These are phyloP conservation scores for Colaptes auratus DNA, from an alignment of 2,113 vertebrate genomes.

Conservation along the genomic window DNA sequence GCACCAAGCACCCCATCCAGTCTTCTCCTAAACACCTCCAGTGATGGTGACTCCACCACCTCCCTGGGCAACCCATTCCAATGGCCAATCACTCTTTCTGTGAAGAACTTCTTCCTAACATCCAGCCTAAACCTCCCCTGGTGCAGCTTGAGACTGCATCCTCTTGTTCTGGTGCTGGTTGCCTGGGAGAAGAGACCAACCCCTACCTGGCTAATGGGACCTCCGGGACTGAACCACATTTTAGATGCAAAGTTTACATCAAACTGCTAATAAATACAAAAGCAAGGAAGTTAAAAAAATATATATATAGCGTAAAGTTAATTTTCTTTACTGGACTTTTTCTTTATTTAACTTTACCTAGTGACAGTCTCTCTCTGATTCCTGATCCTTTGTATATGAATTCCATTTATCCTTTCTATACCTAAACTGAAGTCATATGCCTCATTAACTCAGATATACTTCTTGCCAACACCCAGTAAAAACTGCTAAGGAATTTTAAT, in stretches of 20 bases:
- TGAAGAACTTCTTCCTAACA: no score
- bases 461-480: not conserved
- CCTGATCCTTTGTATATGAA: conserved; percentile 6
- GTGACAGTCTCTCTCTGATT: not conserved
- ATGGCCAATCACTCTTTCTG: no score
- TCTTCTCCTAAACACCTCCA: no score
- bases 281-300: not conserved
- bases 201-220: not conserved
- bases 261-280: not conserved
- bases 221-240: not conserved
- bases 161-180: no score
- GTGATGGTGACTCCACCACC: no score
- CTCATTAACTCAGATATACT: conserved; percentile 24
- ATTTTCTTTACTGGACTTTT: not conserved
- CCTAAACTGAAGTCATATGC: conserved; percentile 1
- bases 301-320: not conserved
- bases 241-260: not conserved
- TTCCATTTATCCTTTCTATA: conserved; percentile 7
- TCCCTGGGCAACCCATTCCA: no score
- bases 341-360: conserved; percentile 21
- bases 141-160: no score
- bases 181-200: no score
- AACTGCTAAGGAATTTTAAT: conserved; percentile 17
- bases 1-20: no score
- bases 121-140: no score